Evolutionary conservation across 2,113 vertebrate genomes (phyloP), one percentile per base, ranked within the genome.

Genomic region (Rhinolophus ferrumequinum): DNA sequence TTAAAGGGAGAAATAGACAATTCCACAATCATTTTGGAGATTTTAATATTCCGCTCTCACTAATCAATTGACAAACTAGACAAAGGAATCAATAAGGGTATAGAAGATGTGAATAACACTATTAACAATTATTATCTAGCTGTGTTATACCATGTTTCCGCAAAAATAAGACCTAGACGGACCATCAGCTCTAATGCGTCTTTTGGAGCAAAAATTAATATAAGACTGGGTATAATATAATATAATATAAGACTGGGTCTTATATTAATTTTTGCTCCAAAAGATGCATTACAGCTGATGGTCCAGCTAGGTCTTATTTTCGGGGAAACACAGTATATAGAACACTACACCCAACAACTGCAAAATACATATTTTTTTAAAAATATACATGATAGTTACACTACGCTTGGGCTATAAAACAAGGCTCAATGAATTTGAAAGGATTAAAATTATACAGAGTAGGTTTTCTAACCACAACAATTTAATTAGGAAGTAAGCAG

Each of bases 341-440:
- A 85, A 56, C 2, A 6, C 12, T 67, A 41, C 3, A 69, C 9
- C 26, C 22, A 21, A n/a, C 9, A 50, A 56, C 16, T 38, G 62
- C 10, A 70, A 88, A 92, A 88, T 58, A 35, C 1, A 30, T 54
- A 24, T 26, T 33, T 73, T 75, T 67, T 76, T 38, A 91, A 81
- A 86, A 84, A 73, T 87, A 35, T 73, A 5, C 11, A 16, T 13
- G 56, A 24, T 56, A 35, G 8, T 97, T 79, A n/a, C 28, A 50
- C n/a, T 93, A 75, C 83, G 13, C 15, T 62, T 54, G 60, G 60
- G 54, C 69, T 95, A 62, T 84, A 79, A 96, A 92, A 93, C 1
- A 44, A 81, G 33, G 24, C 24, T 92, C 33, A 35, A 18, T 77
- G 47, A 47, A 79, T 38, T 19, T 47, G 28, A 72, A 82, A 88